phyloP scores from a whole-genome alignment of 37 sponge, comb jelly and placozoan species.

The Spongilla lacustris region DNA sequence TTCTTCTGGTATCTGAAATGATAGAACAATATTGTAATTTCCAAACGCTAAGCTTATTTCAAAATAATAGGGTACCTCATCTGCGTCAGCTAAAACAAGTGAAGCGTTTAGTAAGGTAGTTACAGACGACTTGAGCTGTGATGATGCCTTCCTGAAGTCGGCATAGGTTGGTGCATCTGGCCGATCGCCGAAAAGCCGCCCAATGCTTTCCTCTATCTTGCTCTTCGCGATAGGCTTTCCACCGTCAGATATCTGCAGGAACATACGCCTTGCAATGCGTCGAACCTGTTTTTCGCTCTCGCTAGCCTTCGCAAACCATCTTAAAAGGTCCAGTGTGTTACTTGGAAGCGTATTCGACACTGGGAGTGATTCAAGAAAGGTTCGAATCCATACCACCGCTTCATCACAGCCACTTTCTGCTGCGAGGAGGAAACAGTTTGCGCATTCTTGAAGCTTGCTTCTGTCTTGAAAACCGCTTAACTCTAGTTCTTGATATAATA shows the following conservation, averaged over 20 bases:
- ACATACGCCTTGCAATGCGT: slow-evolving; percentile 44
- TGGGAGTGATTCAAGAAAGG: slow-evolving; percentile 26
- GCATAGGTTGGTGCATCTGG: not conserved
- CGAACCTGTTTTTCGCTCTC: slow-evolving; percentile 22
- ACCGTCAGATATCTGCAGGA: slow-evolving; percentile 29
- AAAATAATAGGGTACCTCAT: slow-evolving; percentile 19
- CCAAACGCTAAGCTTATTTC: not conserved
- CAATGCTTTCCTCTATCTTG: slow-evolving; percentile 10
- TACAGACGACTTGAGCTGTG: slow-evolving; percentile 9
- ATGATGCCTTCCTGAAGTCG: not conserved
- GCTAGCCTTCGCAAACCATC: slow-evolving; percentile 10
- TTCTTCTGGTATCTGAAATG: slow-evolving; percentile 37
- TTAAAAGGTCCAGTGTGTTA: not conserved
- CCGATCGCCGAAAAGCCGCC: not conserved
- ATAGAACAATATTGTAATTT: not conserved
- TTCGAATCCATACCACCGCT: slow-evolving; percentile 21
- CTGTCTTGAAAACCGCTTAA: slow-evolving; percentile 10
- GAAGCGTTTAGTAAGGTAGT: slow-evolving; percentile 25
- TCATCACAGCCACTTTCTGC: slow-evolving; percentile 18
- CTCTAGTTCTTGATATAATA: slow-evolving; percentile 26
- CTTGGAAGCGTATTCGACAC: not conserved
- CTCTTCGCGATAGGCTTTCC: slow-evolving; percentile 30
- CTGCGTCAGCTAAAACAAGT: not conserved
- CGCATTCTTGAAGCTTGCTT: not conserved
- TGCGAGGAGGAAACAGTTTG: slow-evolving; percentile 11